Percentiles rank a stretch among this genome's conserved stretches.
Evolutionary conservation across 2,888 invertebrate species (phyloP).

Genomic region (Aricia artaxerxes): DNA sequence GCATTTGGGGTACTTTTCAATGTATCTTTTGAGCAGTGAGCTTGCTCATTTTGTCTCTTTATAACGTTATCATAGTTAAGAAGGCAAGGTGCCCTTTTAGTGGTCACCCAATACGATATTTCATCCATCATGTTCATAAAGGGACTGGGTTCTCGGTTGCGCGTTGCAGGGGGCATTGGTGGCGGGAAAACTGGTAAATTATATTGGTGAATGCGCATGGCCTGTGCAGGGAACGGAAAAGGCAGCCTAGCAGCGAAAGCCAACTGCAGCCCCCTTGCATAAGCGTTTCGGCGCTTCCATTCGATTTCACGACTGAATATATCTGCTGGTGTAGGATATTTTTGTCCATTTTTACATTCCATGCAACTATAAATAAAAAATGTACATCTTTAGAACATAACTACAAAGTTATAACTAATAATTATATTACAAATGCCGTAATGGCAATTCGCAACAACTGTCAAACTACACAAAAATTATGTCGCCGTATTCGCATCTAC

Average conservation of each 20-base stretch:
- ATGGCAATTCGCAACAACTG: slow-evolving; percentile 26
- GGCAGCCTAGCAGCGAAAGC: slow-evolving; percentile 51
- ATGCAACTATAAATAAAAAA: slow-evolving; percentile 58
- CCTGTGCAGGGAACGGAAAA: slow-evolving; percentile 48
- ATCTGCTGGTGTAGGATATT: slow-evolving; percentile 44
- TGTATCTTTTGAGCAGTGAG: slow-evolving; percentile 55
- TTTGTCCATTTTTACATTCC: slow-evolving; percentile 61
- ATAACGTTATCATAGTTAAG: slow-evolving; percentile 63
- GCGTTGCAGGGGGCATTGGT: slow-evolving; percentile 37
- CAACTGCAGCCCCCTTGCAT: slow-evolving; percentile 50
- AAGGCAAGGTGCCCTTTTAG: slow-evolving; percentile 72
- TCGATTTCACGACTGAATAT: slow-evolving; percentile 47
- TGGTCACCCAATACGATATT: slow-evolving; percentile 72
- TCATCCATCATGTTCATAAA: slow-evolving; percentile 75
- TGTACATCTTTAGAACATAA: background rate
- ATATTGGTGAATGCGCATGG: slow-evolving; percentile 40
- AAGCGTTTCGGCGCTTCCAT: slow-evolving; percentile 48
- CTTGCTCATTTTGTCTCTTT: slow-evolving; percentile 55
- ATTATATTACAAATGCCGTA: slow-evolving; percentile 12
- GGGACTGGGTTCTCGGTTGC: slow-evolving; percentile 48
- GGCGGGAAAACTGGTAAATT: slow-evolving; percentile 35
- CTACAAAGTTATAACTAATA: background rate
- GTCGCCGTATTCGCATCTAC: slow-evolving; percentile 7
- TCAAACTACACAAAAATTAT: slow-evolving; percentile 21
- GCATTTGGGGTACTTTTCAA: slow-evolving; percentile 51